Percentiles rank a stretch among this genome's conserved stretches.
Conservation (phyloP, 2,113 vertebrate species). For the Cranoglanis bouderius region DNA sequence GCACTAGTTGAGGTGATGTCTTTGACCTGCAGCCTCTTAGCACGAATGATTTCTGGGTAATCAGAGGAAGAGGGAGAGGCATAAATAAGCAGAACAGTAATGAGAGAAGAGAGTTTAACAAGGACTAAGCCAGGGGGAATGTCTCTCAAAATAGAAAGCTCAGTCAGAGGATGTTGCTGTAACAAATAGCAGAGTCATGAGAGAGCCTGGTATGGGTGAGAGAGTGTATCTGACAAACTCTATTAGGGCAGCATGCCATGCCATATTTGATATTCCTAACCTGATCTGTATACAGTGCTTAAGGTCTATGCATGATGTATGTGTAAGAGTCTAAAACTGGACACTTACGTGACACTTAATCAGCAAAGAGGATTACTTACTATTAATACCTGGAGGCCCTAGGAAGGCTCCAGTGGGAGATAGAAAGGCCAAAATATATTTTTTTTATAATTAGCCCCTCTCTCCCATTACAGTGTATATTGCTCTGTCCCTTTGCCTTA, state of each 20-base stretch:
- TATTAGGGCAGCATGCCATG: conserved; percentile 21
- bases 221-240: conserved; percentile 35
- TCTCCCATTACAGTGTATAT: conserved; percentile 68
- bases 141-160: conserved; percentile 65
- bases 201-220: conserved; percentile 48
- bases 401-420: conserved; percentile 46
- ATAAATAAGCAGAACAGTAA: conserved; percentile 39
- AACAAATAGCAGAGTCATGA: conserved; percentile 54
- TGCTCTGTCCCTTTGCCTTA: conserved; percentile 41
- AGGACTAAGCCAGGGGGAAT: conserved; percentile 41
- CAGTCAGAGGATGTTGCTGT: conserved; percentile 52
- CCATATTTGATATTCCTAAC: conserved; percentile 9
- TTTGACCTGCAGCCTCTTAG: conserved; percentile 75
- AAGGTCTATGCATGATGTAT: conserved; percentile 19
- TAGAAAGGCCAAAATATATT: conserved; percentile 62
- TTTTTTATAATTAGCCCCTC: conserved; percentile 71
- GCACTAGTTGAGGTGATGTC: conserved; percentile 81
- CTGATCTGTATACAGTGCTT: neutral
- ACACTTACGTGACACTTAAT: conserved; percentile 59
- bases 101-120: conserved; percentile 14
- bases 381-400: conserved; percentile 61
- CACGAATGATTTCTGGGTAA: conserved; percentile 80
- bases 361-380: conserved; percentile 54
- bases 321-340: conserved; percentile 51
- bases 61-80: conserved; percentile 46